These are phyloP conservation scores for Heliocidaris erythrogramma DNA, from an alignment of 35 echinoderm and acorn worm species.

Conservation along the genomic window DNA sequence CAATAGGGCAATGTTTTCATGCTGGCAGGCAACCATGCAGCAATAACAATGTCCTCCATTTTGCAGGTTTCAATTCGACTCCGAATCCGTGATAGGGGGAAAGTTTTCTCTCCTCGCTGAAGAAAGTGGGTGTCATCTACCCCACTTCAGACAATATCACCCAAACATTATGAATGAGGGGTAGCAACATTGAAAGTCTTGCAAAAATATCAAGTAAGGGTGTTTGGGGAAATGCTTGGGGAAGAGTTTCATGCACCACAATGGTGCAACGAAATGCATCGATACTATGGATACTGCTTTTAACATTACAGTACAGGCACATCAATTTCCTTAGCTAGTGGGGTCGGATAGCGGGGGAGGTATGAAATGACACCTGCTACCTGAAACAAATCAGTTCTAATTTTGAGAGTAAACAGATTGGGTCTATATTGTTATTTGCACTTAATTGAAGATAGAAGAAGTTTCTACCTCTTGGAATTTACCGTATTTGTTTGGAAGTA, in stretches of 20 bases:
- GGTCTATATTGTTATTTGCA: no score
- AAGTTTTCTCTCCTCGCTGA: neutral
- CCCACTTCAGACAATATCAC: neutral
- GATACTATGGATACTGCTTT: neutral
- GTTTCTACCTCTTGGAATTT: neutral
- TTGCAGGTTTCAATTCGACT: slow-evolving; percentile 8
- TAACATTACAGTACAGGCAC: neutral
- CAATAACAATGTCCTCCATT: neutral
- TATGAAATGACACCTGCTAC: no score
- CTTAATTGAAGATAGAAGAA: neutral
- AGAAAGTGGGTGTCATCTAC: neutral
- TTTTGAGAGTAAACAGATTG: no score
- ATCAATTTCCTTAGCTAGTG: neutral
- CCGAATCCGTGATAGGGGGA: neutral
- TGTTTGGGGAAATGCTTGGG: neutral
- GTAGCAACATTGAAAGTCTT: slow-evolving; percentile 16
- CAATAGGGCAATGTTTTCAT: neutral
- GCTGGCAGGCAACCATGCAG: slow-evolving; percentile 6
- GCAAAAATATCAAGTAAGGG: neutral
- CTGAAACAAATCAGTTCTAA: no score
- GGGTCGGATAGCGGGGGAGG: neutral
- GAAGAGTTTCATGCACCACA: neutral
- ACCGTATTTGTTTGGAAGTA: neutral
- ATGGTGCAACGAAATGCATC: neutral
- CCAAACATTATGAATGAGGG: slow-evolving; percentile 14